phyloP scores from a whole-genome alignment of 2,113 vertebrate genomes.

The Aphyosemion australe region DNA sequence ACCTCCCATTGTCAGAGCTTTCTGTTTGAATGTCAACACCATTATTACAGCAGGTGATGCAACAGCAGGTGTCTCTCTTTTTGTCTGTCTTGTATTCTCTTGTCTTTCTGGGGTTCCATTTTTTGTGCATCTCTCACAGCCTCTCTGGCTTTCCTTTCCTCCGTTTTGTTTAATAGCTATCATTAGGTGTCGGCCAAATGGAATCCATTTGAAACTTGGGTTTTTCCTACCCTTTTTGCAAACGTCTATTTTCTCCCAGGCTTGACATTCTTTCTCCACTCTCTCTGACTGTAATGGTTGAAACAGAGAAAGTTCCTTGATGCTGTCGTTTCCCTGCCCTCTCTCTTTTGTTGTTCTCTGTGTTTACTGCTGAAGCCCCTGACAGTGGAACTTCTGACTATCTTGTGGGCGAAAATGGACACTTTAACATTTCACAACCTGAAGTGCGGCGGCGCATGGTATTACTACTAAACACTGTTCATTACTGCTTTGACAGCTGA shows the following conservation, averaged over 20 bases:
- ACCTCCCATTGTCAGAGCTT: constrained; percentile 61
- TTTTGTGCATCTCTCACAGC: not conserved
- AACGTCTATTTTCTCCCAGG: constrained; percentile 50
- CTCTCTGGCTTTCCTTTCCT: constrained; percentile 27
- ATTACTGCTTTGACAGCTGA: constrained; percentile 62
- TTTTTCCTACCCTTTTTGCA: constrained; percentile 42
- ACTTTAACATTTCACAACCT: constrained; percentile 69
- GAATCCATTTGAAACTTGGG: constrained; percentile 60
- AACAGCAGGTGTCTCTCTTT: constrained; percentile 55
- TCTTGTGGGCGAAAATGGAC: constrained; percentile 54
- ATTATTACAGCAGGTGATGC: constrained; percentile 71
- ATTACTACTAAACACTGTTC: constrained; percentile 65
- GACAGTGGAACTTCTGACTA: constrained; percentile 52
- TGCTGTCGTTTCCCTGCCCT: constrained; percentile 42
- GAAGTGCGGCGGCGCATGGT: constrained; percentile 52
- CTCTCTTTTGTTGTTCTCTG: not conserved
- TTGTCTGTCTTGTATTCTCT: constrained; percentile 21
- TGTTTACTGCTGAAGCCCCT: constrained; percentile 47
- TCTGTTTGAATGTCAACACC: constrained; percentile 70
- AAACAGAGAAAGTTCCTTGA: constrained; percentile 56
- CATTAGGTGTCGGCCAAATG: constrained; percentile 61
- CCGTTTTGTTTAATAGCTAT: constrained; percentile 67
- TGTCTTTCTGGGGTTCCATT: constrained; percentile 6
- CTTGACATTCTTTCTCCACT: constrained; percentile 51
- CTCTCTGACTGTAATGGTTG: constrained; percentile 58